Evolutionary conservation across 2,888 invertebrate genomes (phyloP), one percentile per base, ranked within the genome.

Genomic region (Troides oblongomaculatus): DNA sequence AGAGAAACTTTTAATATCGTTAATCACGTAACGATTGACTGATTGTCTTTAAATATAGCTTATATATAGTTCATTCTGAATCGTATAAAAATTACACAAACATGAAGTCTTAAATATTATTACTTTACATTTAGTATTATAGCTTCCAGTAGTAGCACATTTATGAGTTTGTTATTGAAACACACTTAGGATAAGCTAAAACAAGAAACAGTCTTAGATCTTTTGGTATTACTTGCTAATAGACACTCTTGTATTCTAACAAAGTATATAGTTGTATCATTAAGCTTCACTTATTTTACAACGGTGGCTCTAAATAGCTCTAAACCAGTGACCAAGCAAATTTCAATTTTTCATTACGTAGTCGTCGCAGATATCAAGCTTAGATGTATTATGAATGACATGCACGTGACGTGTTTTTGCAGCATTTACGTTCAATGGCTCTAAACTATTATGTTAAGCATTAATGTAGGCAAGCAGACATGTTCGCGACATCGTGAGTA

Each of bases 361-460:
- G 77, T 78, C 80, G 79, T 79, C 76, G 78, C 79, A 74, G 76
- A 79, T 81, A 81, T 80, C 84, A 84, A 82, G 85, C 73, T 76
- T 72, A 72, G 72, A 77, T 70, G 66, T 66, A 70, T 83, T 85
- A 87, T 89, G 88, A 89, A 89, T 89, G 90, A 86, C 87, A 87
- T 84, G 82, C 86, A 83, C 81, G 79, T 82, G 83, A 79, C 78
- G 73, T 75, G 77, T 81, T 82, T 80, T 79, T 78, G 78, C 72
- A 62, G 74, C 74, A 73, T 73, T 78, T 77, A 78, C 75, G 73
- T 77, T 75, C 73, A 77, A 74, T 73, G 66, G 70, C 69, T 67
- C 66, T 63, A 68, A 62, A 68, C 63, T 63, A 72, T 68, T 67
- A 68, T 62, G 61, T 64, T 68, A 61, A 70, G 62, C 62, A 62